phyloP scores from a whole-genome alignment of 2,888 invertebrate genomes.

The Malthinus seriepunctatus region DNA sequence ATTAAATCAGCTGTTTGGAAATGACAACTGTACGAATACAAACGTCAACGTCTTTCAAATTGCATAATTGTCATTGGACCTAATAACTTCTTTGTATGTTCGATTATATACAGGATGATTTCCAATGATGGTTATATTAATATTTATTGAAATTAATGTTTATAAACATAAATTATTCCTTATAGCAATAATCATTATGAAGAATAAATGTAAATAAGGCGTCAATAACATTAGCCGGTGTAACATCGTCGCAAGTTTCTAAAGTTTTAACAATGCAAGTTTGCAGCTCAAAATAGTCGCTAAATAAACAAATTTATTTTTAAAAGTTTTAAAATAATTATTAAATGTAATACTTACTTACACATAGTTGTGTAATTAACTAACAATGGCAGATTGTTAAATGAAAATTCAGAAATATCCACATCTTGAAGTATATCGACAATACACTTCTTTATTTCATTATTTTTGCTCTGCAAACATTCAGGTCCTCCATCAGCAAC shows the following conservation, averaged over 20 bases:
- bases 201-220: slow-evolving; percentile 73
- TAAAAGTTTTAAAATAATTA: not conserved
- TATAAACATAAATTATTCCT: not conserved
- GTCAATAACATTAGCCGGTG: slow-evolving; percentile 79
- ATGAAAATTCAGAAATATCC: not conserved
- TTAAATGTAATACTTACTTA: slow-evolving; percentile 1
- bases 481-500: slow-evolving; percentile 16
- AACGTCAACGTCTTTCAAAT: no score
- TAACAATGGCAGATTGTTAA: slow-evolving; percentile 10
- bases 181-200: slow-evolving; percentile 68
- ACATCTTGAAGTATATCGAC: slow-evolving; percentile 4
- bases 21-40: not conserved
- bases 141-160: not conserved
- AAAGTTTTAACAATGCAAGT: slow-evolving; percentile 64
- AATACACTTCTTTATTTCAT: slow-evolving; percentile 3
- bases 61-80: not conserved
- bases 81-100: not conserved
- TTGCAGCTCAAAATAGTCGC: slow-evolving; percentile 61
- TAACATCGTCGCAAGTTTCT: slow-evolving; percentile 72
- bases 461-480: slow-evolving; percentile 10
- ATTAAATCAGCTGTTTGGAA: not conserved
- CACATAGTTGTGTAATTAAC: not conserved
- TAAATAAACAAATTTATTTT: slow-evolving; percentile 45
- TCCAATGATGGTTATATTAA: not conserved
- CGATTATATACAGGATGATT: not conserved